Evolutionary conservation across 2,797 vertebrate species (phyloP).

Genomic region (Tarsius wallacei): DNA sequence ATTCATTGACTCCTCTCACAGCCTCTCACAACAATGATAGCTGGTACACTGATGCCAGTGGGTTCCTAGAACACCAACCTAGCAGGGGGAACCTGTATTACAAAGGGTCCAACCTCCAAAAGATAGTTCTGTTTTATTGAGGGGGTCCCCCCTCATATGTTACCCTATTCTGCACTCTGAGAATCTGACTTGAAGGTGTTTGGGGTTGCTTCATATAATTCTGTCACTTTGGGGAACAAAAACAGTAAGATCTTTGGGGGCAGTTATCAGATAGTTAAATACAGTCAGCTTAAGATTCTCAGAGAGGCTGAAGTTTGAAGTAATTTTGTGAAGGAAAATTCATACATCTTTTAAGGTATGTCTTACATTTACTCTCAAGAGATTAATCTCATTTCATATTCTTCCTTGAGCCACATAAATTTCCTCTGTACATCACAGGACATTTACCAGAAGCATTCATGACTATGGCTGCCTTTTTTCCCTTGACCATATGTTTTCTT

Average conservation of each 20-base stretch:
- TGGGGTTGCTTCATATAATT: neutral
- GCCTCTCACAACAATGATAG: too few relatives aligned
- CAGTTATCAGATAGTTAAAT: neutral
- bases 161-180: neutral
- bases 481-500: constrained; percentile 46
- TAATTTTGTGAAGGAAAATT: constrained; percentile 21
- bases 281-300: neutral
- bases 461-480: neutral
- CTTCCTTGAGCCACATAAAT: constrained; percentile 36
- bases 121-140: too few relatives aligned
- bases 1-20: too few relatives aligned
- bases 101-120: too few relatives aligned
- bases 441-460: constrained; percentile 8
- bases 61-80: too few relatives aligned
- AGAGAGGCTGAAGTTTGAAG: constrained; percentile 7
- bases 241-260: neutral
- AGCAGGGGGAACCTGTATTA: too few relatives aligned
- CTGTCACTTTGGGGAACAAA: neutral
- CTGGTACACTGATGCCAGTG: too few relatives aligned
- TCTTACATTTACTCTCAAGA: constrained; percentile 61
- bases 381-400: constrained; percentile 66
- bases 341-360: constrained; percentile 38
- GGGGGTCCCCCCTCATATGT: too few relatives aligned
- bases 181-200: neutral
- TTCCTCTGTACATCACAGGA: constrained; percentile 2